Conservation (phyloP, 2,888 invertebrate genomes). For the Rhimphoctona megacephalus region DNA sequence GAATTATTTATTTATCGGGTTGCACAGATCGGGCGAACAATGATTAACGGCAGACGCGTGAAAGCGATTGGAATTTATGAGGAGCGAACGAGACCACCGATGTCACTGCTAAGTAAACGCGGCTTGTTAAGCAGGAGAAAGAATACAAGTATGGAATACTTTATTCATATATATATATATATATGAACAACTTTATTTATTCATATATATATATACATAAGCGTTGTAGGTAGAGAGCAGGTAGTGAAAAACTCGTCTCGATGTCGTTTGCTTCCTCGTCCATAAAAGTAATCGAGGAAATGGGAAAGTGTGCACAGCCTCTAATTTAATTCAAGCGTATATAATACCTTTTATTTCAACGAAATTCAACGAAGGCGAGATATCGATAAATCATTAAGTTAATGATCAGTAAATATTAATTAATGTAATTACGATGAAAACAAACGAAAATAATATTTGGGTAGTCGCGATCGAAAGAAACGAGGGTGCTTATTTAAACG, state of each 20-base stretch:
- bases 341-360: not conserved
- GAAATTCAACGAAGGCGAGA: conserved; percentile 19
- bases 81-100: conserved; percentile 71
- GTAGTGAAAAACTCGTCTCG: conserved; percentile 54
- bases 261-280: conserved; percentile 64
- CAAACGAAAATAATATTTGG: not conserved
- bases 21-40: conserved; percentile 63
- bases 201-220: conserved; percentile 3
- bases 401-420: conserved; percentile 8
- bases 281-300: conserved; percentile 66
- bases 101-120: conserved; percentile 71
- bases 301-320: conserved; percentile 55
- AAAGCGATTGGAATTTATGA: conserved; percentile 75
- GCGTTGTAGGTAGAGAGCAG: conserved; percentile 29
- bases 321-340: conserved; percentile 1
- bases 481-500: conserved; percentile 19
- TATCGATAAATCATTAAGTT: conserved; percentile 3
- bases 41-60: conserved; percentile 72
- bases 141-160: conserved; percentile 55
- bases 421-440: not conserved
- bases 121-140: conserved; percentile 69
- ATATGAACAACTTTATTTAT: not conserved
- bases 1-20: conserved; percentile 70
- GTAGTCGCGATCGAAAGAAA: not conserved
- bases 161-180: conserved; percentile 26